Evolutionary conservation across 1,140 invertebrate species (phyloP), one percentile per base, ranked within the genome.

Genomic region (Trachymyrmex cornetzi): DNA sequence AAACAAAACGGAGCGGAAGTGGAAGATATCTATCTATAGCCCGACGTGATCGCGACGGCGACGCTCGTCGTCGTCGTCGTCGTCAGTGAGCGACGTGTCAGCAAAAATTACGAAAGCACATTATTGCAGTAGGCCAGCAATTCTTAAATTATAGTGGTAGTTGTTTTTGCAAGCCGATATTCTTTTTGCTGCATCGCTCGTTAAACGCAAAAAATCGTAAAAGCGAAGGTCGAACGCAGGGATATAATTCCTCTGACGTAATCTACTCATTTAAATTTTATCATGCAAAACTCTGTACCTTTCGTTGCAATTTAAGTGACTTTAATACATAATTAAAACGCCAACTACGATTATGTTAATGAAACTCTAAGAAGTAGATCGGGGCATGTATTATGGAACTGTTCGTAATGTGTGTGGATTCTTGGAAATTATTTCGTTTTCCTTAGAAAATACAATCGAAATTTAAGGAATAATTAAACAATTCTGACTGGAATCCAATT

Each of bases 1-100:
- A 88, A 92, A 88, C 89, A 92, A 93, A 91, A 92, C 87, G 82
- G 74, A 90, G 89, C 92, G 92, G 91, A 93, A 93, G 88, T 89
- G 72, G 89, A 90, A 85, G 82, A 92, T 79, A 85, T 84, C 92
- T 93, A 92, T 93, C 74, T 92, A 93, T 93, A 93, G 92, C 77
- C 87, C 44, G 84, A 53, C 88, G 87, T 88, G 91, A 92, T 84
- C 79, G 53, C 53, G 57, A 71, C 44, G 85, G 86, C 57, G 71
- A 53, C 48, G 82, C 38, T 9, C 55, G 48, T 50, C 74, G 67
- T 74, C 67, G 14, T 74, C 67, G 14, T 71, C 72, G 11, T 66
- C 63, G 72, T 66, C 38, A 66, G 34, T 34, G 67, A 82, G 57
- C 22, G 34, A 27, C n/a, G 57, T n/a, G 38, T 50, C 24, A 22